Conservation (phyloP, 2,113 vertebrate species). For the Neodontobutis hainanensis region DNA sequence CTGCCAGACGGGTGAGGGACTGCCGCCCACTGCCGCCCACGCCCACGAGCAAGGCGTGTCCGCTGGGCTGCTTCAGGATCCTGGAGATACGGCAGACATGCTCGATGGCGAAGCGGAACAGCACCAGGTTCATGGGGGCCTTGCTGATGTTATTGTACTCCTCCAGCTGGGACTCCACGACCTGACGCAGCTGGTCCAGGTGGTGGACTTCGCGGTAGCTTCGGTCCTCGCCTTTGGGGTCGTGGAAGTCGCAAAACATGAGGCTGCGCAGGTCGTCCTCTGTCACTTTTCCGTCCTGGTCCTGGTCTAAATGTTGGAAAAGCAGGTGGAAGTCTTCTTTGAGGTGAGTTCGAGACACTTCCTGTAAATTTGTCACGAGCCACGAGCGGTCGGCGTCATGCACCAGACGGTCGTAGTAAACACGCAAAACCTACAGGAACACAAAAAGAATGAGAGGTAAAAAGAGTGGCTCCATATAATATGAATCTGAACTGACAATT, state of each 20-base stretch:
- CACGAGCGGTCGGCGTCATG: slow-evolving; percentile 83
- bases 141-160: slow-evolving; percentile 90
- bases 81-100: slow-evolving; percentile 90
- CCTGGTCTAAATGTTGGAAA: slow-evolving; percentile 83
- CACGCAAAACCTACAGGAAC: slow-evolving; percentile 84
- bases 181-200: slow-evolving; percentile 77
- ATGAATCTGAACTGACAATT: too few species aligned
- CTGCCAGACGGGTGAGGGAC: slow-evolving; percentile 87
- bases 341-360: slow-evolving; percentile 75
- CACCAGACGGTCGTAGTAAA: slow-evolving; percentile 91
- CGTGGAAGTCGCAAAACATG: slow-evolving; percentile 93
- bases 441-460: background rate
- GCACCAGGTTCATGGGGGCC: slow-evolving; percentile 88
- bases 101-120: slow-evolving; percentile 91
- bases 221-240: slow-evolving; percentile 85
- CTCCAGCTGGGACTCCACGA: slow-evolving; percentile 85
- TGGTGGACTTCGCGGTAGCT: slow-evolving; percentile 83
- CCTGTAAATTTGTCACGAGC: slow-evolving; percentile 83
- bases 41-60: slow-evolving; percentile 89
- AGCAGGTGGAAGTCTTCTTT: slow-evolving; percentile 85
- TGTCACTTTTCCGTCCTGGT: slow-evolving; percentile 81
- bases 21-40: slow-evolving; percentile 91
- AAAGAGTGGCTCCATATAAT: too few species aligned
- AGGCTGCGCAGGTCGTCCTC: slow-evolving; percentile 90
- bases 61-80: slow-evolving; percentile 89